Base-by-base conservation (phyloP, 92 coral and sea anemone species). In the Porites rus region DNA sequence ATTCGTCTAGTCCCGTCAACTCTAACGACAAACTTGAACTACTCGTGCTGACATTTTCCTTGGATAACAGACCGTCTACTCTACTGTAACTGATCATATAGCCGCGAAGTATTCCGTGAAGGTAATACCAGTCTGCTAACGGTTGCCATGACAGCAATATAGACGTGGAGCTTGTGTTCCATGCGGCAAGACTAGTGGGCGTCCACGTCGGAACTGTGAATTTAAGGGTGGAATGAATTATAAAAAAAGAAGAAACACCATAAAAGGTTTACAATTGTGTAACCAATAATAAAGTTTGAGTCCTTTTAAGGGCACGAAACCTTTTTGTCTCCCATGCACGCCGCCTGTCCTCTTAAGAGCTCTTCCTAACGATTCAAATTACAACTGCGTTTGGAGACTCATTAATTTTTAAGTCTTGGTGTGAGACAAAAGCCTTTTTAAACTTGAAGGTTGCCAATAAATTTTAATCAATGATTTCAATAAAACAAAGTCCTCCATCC, bases 81-180 rank as follows among this genome's bases (percentile, higher is more conserved):
- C 95, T 87, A 43, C 69, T 19, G 64, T 87, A 91, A 19, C 87
- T 58, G 21, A 93, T 51, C 10, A 7, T 54, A 84, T 93, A 95
- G 4, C 93, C 93, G 16, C 77, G 85, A 21, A 92, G 75, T 19
- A 82, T 75, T 25, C 98, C 98, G 31, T 94, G 96, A 10, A 91
- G 79, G 28, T 88, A 86, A 62, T 69, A 73, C 16, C 82, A 82
- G 67, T 91, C 88, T 9, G 91, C 90, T 58, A 95, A 43, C 19
- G 94, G 94, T 61, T 86, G 80, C 98, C 98, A 95, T 19, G 88
- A 66, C 65, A 95, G 80, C 65, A 68, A 62, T 51, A 93, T 77
- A 46, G 94, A 91, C 1, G 93, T 92, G 10, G 98, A 95, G 64
- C 94, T 94, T 64, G 91, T 88, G 84, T 93, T 87, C 85, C 88